phyloP scores from a whole-genome alignment of 2,113 vertebrate species.

The Hiodon alosoides region DNA sequence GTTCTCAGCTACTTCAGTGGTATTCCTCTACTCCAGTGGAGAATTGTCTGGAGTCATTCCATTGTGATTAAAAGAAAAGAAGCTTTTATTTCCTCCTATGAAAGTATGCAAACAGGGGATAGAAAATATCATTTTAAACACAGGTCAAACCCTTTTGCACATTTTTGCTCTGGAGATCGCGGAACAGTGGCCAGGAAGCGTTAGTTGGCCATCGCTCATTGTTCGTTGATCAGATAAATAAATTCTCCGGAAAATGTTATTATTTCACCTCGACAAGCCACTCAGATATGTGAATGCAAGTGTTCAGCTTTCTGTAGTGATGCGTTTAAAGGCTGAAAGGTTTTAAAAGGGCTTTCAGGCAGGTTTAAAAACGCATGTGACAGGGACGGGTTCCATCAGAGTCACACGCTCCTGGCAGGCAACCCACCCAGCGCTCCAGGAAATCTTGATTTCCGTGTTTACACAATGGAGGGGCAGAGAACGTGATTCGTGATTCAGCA shows the following conservation, averaged over 20 bases:
- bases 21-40: constrained; percentile 69
- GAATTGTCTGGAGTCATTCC: constrained; percentile 76
- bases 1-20: constrained; percentile 68
- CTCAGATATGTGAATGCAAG: too few relatives aligned
- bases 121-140: constrained; percentile 13
- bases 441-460: constrained; percentile 23
- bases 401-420: neutral
- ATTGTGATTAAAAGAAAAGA: constrained; percentile 79
- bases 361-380: too few relatives aligned
- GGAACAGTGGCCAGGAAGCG: too few relatives aligned
- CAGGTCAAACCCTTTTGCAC: constrained; percentile 7
- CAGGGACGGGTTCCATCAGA: too few relatives aligned
- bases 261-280: too few relatives aligned
- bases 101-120: constrained; percentile 45
- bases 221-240: neutral
- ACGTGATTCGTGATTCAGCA: neutral
- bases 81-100: constrained; percentile 69
- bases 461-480: constrained; percentile 5
- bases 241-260: neutral
- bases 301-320: too few relatives aligned
- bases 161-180: neutral
- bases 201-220: too few relatives aligned
- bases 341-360: too few relatives aligned
- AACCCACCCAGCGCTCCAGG: neutral
- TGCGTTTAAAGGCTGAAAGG: too few relatives aligned